phyloP scores from a whole-genome alignment of 2,888 invertebrate genomes.

The Caenorhabditis sp. region DNA sequence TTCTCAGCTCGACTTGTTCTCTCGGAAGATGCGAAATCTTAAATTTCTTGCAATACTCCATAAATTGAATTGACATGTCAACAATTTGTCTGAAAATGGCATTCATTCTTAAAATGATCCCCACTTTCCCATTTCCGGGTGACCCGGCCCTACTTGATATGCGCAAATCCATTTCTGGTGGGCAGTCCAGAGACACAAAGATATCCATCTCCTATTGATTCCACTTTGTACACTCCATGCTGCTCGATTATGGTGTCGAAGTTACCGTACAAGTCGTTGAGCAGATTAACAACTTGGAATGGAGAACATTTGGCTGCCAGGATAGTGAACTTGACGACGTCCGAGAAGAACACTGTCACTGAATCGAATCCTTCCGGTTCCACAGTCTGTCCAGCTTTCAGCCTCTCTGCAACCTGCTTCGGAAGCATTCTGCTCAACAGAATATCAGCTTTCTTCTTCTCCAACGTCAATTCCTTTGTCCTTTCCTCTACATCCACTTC shows the following conservation, averaged over 20 bases:
- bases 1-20: conserved; percentile 77
- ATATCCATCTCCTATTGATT: conserved; percentile 81
- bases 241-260: conserved; percentile 79
- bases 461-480: conserved; percentile 75
- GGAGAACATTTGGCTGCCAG: conserved; percentile 78
- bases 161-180: conserved; percentile 73
- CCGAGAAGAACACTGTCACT: conserved; percentile 81
- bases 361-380: conserved; percentile 79
- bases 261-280: conserved; percentile 77
- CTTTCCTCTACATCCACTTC: conserved; percentile 77
- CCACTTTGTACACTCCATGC: conserved; percentile 79
- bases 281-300: conserved; percentile 78
- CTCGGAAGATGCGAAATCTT: conserved; percentile 76
- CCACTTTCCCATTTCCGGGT: no score
- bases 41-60: conserved; percentile 69
- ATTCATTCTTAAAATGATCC: no score
- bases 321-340: conserved; percentile 80
- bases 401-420: conserved; percentile 75
- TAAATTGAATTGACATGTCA: conserved; percentile 74
- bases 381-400: conserved; percentile 78
- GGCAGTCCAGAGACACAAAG: conserved; percentile 80
- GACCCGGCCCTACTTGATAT: conserved; percentile 58
- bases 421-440: conserved; percentile 79
- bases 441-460: conserved; percentile 80
- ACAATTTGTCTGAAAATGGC: conserved; percentile 70